Base-by-base conservation (phyloP, 2,797 vertebrate genomes). In the Botia almorhae region DNA sequence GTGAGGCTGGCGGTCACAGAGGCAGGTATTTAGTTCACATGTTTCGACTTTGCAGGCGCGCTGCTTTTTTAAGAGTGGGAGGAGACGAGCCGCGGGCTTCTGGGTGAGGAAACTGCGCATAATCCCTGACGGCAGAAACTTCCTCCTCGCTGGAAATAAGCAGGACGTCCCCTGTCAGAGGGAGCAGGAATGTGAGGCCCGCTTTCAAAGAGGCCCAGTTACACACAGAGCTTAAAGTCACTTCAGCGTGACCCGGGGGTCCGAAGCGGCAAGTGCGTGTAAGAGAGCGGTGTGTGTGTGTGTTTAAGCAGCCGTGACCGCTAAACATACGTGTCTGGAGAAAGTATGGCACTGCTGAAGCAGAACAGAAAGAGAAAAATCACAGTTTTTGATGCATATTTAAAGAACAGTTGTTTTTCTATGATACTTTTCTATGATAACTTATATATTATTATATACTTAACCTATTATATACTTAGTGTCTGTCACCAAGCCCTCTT, bases 201-300 rank as follows among this genome's bases (percentile, higher is more conserved):
- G 92, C 94, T 93, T 94, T 93, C 93, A 91, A 90, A 95, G 96
- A 95, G 97, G 96, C 96, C 96, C 96, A 90, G 95, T 93, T 94
- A 95, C 95, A 73, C 39, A 96, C 95, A 94, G 94, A 94, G 94
- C 94, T 96, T 94, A 94, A 94, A 96, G 96, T 97, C 96, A 95
- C 95, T 97, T 96, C 97, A 96, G 95, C 95, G 93, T 96, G 97
- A 98, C 96, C 96, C 86, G 29, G 39, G 82, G 96, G 97, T 97
- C 97, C 97, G 88, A 90, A 89, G 87, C 89, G 92, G 88, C 94
- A 86, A 88, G 87, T 84, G 81, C 58, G 75, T 79, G 76, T 75
- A 73, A 64, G 72, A 61, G 76, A 70, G 70, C 63, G 46, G 69
- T 71, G 71, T 55, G 78, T 68, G 68, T 26, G 56, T 50, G 60